Conservation (phyloP, 1,140 invertebrate species). For the Drosophila azteca region DNA sequence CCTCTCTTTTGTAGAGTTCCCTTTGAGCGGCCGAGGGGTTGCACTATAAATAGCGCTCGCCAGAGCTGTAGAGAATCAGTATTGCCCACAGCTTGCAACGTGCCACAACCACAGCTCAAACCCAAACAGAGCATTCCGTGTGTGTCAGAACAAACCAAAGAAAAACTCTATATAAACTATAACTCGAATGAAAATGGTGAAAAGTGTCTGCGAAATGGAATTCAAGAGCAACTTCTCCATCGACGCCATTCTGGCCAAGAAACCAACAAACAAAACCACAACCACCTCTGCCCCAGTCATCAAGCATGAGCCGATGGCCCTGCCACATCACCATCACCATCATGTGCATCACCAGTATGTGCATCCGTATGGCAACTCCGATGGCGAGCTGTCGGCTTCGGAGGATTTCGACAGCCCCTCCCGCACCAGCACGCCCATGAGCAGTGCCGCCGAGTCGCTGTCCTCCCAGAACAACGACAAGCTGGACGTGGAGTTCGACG, state of each 20-base stretch:
- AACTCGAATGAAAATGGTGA: constrained; percentile 57
- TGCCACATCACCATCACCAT: constrained; percentile 34
- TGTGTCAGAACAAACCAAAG: constrained; percentile 12
- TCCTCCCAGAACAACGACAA: constrained; percentile 70
- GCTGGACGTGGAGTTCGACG: constrained; percentile 71
- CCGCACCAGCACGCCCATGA: constrained; percentile 79
- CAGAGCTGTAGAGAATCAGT: constrained; percentile 62
- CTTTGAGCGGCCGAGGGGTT: constrained; percentile 30
- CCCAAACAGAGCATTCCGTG: constrained; percentile 44
- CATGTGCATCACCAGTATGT: constrained; percentile 18
- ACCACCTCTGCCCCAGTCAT: constrained; percentile 17
- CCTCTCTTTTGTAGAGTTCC: constrained; percentile 39
- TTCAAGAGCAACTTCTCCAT: constrained; percentile 89
- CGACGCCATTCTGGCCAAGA: constrained; percentile 87
- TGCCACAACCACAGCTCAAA: constrained; percentile 48
- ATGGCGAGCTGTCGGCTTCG: constrained; percentile 69
- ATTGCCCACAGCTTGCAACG: no score
- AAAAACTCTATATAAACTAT: constrained; percentile 22
- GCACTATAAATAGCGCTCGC: constrained; percentile 67
- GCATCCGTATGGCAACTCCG: constrained; percentile 79
- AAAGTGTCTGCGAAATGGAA: constrained; percentile 80
- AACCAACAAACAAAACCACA: constrained; percentile 44
- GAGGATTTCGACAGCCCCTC: constrained; percentile 79
- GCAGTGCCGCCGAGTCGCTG: constrained; percentile 71
- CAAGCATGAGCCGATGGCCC: constrained; percentile 47